phyloP scores from a whole-genome alignment of 2,113 vertebrate species.

The Microtus pennsylvanicus region DNA sequence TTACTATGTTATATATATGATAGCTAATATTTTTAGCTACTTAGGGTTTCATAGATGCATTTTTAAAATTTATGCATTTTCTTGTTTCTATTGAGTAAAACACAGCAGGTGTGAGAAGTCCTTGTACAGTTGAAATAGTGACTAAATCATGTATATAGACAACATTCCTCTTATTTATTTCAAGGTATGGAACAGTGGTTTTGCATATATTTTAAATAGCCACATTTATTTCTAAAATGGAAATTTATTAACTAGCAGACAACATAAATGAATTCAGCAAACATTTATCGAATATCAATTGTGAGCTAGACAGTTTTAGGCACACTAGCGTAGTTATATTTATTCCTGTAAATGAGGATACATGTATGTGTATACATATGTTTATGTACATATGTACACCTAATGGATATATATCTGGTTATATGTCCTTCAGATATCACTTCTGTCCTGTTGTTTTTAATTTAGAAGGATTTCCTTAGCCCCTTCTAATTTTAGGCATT shows the following conservation, averaged over 20 bases:
- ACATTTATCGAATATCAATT: not conserved
- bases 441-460: not conserved
- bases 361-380: not conserved
- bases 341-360: not conserved
- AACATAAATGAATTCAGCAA: not conserved
- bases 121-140: not conserved
- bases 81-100: not conserved
- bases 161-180: slow-evolving; percentile 36
- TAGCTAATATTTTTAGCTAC: not conserved
- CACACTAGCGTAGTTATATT: not conserved
- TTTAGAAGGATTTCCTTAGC: not conserved
- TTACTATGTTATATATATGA: not conserved
- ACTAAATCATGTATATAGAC: not conserved
- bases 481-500: not conserved
- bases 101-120: not conserved
- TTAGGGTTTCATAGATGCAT: not conserved
- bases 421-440: not conserved
- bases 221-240: not conserved
- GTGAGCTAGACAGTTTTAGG: not conserved
- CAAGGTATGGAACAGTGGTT: not conserved
- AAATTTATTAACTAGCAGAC: not conserved
- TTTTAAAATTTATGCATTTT: not conserved
- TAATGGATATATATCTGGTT: not conserved
- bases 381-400: not conserved
- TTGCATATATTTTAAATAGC: slow-evolving; percentile 36